Conservation (phyloP, 1,140 invertebrate species). For the Solenopsis fugax region DNA sequence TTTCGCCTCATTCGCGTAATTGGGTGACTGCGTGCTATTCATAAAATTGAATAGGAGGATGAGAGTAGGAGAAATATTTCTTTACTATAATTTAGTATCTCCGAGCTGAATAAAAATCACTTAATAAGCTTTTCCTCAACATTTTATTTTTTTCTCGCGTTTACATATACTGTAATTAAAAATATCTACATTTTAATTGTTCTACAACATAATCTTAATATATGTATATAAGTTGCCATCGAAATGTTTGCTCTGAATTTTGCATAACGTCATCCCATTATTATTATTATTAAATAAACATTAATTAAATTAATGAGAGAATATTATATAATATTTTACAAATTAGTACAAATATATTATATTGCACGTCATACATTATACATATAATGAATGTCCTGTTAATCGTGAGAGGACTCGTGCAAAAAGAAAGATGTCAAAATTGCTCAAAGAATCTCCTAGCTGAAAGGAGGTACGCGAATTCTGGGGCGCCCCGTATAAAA, state of each 20-base stretch:
- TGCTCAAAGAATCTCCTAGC: background rate
- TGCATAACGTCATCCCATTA: background rate
- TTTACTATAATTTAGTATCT: slow-evolving; percentile 7
- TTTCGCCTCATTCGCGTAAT: slow-evolving; percentile 21
- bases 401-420: background rate
- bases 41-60: slow-evolving; percentile 11
- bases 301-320: slow-evolving; percentile 10
- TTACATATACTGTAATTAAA: background rate
- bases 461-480: slow-evolving; percentile 22
- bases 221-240: background rate
- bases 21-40: slow-evolving; percentile 2
- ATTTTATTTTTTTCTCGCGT: background rate
- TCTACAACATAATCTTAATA: background rate
- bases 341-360: background rate
- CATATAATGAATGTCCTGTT: background rate
- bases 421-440: background rate
- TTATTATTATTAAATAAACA: slow-evolving; percentile 11
- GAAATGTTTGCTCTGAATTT: background rate
- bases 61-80: background rate
- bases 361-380: background rate
- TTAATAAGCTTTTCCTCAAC: background rate
- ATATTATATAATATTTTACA: background rate
- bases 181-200: background rate
- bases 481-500: slow-evolving; percentile 25
- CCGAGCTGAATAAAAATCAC: background rate